A percentile compares a stretch with the other conserved stretches of the same genome.
These are phyloP conservation scores for Diachrysia chrysitis DNA, from an alignment of 2,888 invertebrate species.

Conservation along the genomic window DNA sequence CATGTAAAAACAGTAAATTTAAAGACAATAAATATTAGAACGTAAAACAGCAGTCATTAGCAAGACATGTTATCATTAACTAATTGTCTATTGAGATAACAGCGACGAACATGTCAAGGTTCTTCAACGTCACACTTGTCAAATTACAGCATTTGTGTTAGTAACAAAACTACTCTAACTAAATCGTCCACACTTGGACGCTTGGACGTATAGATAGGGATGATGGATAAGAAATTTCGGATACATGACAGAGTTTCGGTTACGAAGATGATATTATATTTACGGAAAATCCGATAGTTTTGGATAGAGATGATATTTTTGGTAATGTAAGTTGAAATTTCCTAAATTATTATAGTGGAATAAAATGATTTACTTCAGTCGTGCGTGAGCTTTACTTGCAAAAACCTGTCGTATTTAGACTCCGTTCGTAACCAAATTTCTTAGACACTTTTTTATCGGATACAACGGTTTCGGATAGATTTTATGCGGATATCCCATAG, in stretches of 20 bases:
- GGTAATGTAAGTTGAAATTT: too few species aligned
- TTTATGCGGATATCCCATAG: neutral
- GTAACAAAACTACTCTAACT: conserved; percentile 29
- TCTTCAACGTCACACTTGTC: conserved; percentile 39
- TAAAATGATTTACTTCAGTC: too few species aligned
- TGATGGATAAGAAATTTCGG: neutral
- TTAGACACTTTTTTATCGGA: too few species aligned
- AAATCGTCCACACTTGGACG: conserved; percentile 13
- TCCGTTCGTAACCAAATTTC: too few species aligned
- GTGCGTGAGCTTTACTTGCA: too few species aligned
- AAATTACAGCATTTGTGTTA: conserved; percentile 43
- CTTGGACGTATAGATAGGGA: neutral
- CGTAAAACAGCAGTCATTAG: conserved; percentile 6
- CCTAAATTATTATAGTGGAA: too few species aligned
- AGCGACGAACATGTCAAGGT: conserved; percentile 47
- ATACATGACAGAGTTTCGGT: too few species aligned
- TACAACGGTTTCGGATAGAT: neutral
- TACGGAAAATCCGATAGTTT: too few species aligned
- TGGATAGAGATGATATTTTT: too few species aligned
- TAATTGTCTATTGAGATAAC: conserved; percentile 32
- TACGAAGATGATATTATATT: too few species aligned
- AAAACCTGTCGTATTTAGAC: too few species aligned
- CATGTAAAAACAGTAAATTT: neutral
- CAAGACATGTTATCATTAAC: conserved; percentile 26
- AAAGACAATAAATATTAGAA: neutral